Conservation (phyloP, 2,888 invertebrate genomes). For the Sesia bembeciformis region DNA sequence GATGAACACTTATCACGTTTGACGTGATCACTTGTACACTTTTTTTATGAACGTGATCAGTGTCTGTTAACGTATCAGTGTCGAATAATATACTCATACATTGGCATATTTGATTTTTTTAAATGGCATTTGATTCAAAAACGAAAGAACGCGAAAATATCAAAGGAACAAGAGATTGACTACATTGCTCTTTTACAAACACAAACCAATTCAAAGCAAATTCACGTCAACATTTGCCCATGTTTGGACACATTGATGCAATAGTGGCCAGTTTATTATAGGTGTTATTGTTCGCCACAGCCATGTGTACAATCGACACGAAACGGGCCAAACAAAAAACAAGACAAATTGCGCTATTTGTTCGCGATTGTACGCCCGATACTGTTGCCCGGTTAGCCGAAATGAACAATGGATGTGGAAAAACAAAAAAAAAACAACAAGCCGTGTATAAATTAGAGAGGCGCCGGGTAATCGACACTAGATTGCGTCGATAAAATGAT, state of each 20-base stretch:
- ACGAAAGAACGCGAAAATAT: no score
- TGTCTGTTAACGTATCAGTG: no score
- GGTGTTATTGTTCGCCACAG: neutral
- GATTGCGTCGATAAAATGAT: slow-evolving; percentile 3
- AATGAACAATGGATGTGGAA: slow-evolving; percentile 36
- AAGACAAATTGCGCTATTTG: slow-evolving; percentile 59
- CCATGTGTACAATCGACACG: neutral
- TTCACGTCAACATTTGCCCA: no score
- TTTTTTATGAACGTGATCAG: neutral
- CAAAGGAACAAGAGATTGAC: no score
- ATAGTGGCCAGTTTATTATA: no score
- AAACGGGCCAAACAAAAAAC: slow-evolving; percentile 33
- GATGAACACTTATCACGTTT: neutral
- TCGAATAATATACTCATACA: no score
- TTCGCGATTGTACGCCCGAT: slow-evolving; percentile 46
- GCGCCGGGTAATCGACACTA: slow-evolving; percentile 6
- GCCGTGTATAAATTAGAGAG: slow-evolving; percentile 13
- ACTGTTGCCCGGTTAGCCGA: slow-evolving; percentile 31
- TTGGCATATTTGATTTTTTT: no score
- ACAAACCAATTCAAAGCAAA: no score
- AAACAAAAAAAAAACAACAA: slow-evolving; percentile 14
- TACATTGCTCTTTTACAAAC: no score
- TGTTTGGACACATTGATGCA: no score
- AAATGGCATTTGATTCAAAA: no score
- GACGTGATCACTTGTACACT: neutral